Base-by-base conservation (phyloP, 2,888 invertebrate species). In the Molorchus minor region DNA sequence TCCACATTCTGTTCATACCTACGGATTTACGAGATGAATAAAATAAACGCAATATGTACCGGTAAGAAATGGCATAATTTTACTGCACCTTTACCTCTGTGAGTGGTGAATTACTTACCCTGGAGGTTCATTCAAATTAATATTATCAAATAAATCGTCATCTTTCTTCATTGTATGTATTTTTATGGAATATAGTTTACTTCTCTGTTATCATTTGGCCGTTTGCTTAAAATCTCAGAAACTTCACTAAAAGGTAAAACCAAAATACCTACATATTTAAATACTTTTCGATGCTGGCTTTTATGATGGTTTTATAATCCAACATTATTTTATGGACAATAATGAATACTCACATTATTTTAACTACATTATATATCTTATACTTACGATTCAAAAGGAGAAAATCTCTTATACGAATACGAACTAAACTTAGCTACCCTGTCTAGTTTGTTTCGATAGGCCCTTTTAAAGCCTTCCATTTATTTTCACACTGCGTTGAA, bases 381-480 rank as follows among this genome's bases (percentile, higher is more conserved):
- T 12, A 40, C 58, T 53, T 58, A 67, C 67, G 49, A 60, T 61
- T 67, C 65, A 45, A 65, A 67, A 16, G 67, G 67, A 36, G 59
- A 65, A 12, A 56, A 13, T n/a, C 65, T 47, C 44, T 63, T 65
- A 13, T 25, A 49, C 5, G 54, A 16, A 13, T 25, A 49, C 5
- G 54, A 16, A 10, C 65, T 63, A 46, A 35, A 57, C 30, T 57
- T 63, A 8, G 59, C 51, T 10, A 58, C 29, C 35, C 58, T 61
- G 7, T 63, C 61, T 33, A 62, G 44, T 43, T 66, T 66, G 4
- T 52, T 56, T 49, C 49, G 49, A 36, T 58, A 67, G 7, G 53
- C 51, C 5, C 67, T 30, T 58, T 65, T 67, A 21, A 67, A 29
- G 65, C 63, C 45, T 65, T 67, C 67, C 67, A 67, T 44, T 67